Evolutionary conservation across 2,113 vertebrate species (phyloP).

Genomic region (Buteo buteo): DNA sequence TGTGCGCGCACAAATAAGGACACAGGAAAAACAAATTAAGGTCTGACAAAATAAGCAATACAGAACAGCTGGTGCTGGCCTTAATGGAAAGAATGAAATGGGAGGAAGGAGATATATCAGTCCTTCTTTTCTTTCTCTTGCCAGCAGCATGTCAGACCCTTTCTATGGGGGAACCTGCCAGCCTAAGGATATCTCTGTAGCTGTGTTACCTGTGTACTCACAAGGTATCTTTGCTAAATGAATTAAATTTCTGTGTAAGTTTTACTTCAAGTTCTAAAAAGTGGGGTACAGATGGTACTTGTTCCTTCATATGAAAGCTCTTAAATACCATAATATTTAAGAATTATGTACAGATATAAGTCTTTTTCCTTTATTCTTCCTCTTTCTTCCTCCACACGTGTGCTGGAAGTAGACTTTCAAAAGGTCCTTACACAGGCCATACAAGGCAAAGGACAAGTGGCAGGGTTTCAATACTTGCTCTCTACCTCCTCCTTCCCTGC

Average conservation of each 20-base stretch:
- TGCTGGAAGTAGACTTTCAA: background rate
- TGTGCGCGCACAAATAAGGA: background rate
- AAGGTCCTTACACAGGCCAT: background rate
- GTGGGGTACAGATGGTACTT: background rate
- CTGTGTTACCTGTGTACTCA: background rate
- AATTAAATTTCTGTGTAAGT: background rate
- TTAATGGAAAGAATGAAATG: background rate
- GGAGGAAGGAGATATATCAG: accelerated
- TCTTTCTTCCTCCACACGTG: accelerated
- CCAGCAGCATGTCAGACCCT: accelerated
- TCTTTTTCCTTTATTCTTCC: background rate
- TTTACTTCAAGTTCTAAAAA: background rate
- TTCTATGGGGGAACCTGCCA: background rate
- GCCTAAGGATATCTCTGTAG: background rate
- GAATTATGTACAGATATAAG: background rate
- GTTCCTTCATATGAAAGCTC: background rate
- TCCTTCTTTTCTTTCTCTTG: background rate
- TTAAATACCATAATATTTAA: background rate
- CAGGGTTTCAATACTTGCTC: background rate
- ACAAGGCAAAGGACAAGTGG: background rate
- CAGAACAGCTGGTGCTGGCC: background rate
- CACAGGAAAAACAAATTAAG: background rate
- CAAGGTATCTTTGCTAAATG: background rate
- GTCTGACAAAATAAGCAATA: background rate
- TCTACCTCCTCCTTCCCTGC: background rate